phyloP scores from a whole-genome alignment of 2,797 vertebrate genomes.

The Scleropages formosus region DNA sequence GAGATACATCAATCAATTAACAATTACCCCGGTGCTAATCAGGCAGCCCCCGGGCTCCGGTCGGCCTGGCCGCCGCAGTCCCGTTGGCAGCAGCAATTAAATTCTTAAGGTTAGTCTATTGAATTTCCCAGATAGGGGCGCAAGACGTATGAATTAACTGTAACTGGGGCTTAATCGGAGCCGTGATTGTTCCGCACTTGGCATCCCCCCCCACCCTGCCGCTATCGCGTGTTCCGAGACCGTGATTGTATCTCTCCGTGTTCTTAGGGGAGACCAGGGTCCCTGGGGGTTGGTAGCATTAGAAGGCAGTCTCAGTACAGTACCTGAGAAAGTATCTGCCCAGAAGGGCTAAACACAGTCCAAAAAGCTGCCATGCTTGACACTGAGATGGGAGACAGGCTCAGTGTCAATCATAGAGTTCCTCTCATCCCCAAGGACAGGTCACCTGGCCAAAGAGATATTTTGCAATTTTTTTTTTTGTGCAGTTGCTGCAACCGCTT shows the following conservation, averaged over 20 bases:
- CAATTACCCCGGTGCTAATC: constrained; percentile 58
- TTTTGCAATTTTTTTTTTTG: no score
- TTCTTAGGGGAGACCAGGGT: neutral
- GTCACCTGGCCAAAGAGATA: no score
- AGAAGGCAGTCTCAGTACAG: neutral
- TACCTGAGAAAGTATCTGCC: neutral
- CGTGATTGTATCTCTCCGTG: neutral
- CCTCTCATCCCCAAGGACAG: no score
- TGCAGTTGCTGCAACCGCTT: no score
- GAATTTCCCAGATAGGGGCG: constrained; percentile 31
- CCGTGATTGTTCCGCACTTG: constrained; percentile 20
- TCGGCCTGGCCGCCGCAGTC: constrained; percentile 44
- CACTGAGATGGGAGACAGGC: no score
- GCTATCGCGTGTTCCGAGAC: neutral
- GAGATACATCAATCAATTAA: constrained; percentile 52
- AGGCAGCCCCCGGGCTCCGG: constrained; percentile 44
- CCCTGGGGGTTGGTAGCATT: neutral
- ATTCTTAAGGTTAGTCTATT: constrained; percentile 41
- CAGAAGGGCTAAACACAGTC: no score
- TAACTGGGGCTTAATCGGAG: constrained; percentile 25
- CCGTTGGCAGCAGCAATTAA: constrained; percentile 50
- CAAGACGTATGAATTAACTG: constrained; percentile 26
- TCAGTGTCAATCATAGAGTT: no score
- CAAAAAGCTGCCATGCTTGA: no score
- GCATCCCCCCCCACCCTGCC: neutral